Conservation (phyloP, 2,113 vertebrate genomes). For the Plecotus auritus region DNA sequence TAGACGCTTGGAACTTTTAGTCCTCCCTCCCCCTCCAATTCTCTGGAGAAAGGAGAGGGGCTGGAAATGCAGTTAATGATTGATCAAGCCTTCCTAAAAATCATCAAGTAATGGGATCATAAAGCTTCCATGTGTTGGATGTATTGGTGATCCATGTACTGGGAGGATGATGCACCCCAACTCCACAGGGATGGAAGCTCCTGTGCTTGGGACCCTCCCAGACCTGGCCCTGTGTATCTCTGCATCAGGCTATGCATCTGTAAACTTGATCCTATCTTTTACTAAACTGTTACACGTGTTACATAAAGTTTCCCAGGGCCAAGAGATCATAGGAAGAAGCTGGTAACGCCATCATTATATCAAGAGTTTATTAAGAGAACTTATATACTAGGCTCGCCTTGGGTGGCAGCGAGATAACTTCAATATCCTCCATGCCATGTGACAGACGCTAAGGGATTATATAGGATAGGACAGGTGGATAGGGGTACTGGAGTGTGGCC, state of each 20-base stretch:
- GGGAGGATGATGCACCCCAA: background rate
- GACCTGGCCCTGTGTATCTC: background rate
- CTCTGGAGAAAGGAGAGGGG: background rate
- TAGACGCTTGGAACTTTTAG: background rate
- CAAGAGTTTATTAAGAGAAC: background rate
- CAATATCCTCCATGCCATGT: background rate
- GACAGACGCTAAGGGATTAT: background rate
- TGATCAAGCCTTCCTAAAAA: background rate
- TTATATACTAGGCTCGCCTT: background rate
- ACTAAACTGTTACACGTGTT: background rate
- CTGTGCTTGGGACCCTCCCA: background rate
- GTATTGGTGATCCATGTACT: background rate
- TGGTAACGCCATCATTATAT: background rate
- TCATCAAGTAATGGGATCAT: background rate
- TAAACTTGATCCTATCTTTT: background rate
- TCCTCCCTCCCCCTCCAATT: background rate
- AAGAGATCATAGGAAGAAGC: background rate
- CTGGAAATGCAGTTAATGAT: background rate
- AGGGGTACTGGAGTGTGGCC: background rate
- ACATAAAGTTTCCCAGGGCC: background rate
- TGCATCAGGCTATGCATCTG: background rate
- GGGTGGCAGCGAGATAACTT: background rate
- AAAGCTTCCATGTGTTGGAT: background rate
- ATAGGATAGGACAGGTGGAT: background rate
- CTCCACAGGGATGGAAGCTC: background rate